Base-by-base conservation (phyloP, 2,888 invertebrate genomes). In the Mythimna impura region DNA sequence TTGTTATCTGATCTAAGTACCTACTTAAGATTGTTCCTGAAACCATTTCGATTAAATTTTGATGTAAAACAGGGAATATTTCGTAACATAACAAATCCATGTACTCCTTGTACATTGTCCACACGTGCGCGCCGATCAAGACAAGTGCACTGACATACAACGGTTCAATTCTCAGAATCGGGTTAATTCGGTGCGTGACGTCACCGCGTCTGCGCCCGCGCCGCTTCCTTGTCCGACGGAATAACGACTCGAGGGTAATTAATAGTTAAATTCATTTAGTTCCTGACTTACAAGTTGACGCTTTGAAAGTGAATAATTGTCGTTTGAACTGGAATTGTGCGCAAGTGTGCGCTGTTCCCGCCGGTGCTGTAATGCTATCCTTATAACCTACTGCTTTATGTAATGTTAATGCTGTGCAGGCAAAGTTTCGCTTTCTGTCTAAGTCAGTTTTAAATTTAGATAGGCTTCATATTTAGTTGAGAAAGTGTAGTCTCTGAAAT, bases 111-210 rank as follows among this genome's bases (percentile, higher is more conserved):
- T 86, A 89, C 87, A 87, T 86, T 90, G 90, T 91, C 90, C 91
- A 93, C 94, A 94, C 93, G 93, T 93, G 94, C 86, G 92, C 89
- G 85, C 83, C 90, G 88, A 91, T 92, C 93, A 89, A 91, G 93
- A 93, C 94, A 93, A 94, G 94, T 94, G 94, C 93, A 94, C 93
- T 91, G 91, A 92, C 93, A 91, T 91, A 91, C 90, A 90, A 92
- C 92, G 92, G 90, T 91, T 92, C 89, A 88, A 88, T 95, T 95
- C 95, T 94, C 89, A 85, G 95, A 95, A 95, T 91, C 91, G 91
- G 92, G 94, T 95, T 95, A 95, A 95, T 95, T 95, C 89, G 88
- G 94, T 89, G 88, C 89, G 90, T 95, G 95, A 95, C 95, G 95
- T 95, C 94, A 95, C 81, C 82, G 80, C 84, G 89, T 81, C 76